These are phyloP conservation scores for Mercenaria mercenaria DNA, from an alignment of 1,140 invertebrate genomes.

Conservation along the genomic window DNA sequence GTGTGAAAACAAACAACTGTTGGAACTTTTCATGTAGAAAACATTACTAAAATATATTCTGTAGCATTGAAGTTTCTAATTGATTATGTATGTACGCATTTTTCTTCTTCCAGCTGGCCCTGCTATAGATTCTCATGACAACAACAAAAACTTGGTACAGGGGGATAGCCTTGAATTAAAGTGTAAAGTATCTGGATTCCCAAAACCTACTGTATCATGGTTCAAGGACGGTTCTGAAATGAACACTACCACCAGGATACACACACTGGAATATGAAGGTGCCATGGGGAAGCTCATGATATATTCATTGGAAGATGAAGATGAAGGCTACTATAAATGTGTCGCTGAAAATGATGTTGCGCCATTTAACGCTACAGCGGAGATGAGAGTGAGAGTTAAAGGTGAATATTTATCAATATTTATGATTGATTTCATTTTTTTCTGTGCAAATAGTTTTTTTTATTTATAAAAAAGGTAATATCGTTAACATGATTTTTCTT, in stretches of 20 bases:
- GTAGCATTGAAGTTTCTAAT: too few relatives aligned
- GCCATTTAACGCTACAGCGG: slow-evolving; percentile 78
- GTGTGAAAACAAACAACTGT: too few relatives aligned
- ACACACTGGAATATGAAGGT: slow-evolving; percentile 28
- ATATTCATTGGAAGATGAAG: slow-evolving; percentile 88
- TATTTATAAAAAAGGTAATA: too few relatives aligned
- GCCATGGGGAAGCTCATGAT: slow-evolving; percentile 87
- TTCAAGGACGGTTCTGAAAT: slow-evolving; percentile 73
- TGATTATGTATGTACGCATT: too few relatives aligned
- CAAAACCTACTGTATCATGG: slow-evolving; percentile 78
- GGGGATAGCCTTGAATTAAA: slow-evolving; percentile 79
- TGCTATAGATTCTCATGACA: slow-evolving; percentile 28
- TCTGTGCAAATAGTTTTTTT: too few relatives aligned
- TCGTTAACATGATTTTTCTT: too few relatives aligned
- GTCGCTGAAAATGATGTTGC: slow-evolving; percentile 83
- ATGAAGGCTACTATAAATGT: slow-evolving; percentile 90
- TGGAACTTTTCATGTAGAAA: too few relatives aligned
- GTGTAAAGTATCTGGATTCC: slow-evolving; percentile 81
- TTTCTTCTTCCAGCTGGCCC: slow-evolving; percentile 43
- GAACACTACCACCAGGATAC: slow-evolving; percentile 39
- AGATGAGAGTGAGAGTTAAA: slow-evolving; percentile 91
- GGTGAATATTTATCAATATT: slow-evolving; percentile 85
- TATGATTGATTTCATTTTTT: neutral
- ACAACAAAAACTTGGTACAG: slow-evolving; percentile 81
- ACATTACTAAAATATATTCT: too few relatives aligned